These are phyloP conservation scores for Microtus ochrogaster DNA, from an alignment of 2,113 vertebrate species.

Conservation along the genomic window DNA sequence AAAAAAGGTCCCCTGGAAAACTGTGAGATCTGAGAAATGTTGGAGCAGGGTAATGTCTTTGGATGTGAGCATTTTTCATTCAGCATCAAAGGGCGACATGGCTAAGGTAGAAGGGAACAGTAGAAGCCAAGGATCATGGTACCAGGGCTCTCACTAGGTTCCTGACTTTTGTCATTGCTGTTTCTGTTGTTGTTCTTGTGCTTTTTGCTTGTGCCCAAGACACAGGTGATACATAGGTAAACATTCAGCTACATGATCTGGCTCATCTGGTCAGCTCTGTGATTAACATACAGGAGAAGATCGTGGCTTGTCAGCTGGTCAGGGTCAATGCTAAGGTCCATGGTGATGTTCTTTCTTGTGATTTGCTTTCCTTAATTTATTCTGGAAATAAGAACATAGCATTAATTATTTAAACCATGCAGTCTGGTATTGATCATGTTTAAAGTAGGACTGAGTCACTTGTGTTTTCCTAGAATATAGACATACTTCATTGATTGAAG, in stretches of 20 bases:
- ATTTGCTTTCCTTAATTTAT: constrained; percentile 24
- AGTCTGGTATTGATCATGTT: neutral
- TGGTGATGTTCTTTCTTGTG: neutral
- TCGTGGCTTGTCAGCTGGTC: neutral
- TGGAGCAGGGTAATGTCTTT: neutral
- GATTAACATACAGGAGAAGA: constrained; percentile 6
- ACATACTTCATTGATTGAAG: neutral
- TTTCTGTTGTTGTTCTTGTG: neutral
- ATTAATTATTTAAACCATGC: neutral
- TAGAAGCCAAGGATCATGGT: neutral
- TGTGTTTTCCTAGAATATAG: neutral
- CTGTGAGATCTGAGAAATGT: neutral
- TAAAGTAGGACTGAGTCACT: neutral
- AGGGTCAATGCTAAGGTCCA: neutral
- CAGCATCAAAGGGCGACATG: neutral
- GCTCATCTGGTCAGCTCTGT: constrained; percentile 9
- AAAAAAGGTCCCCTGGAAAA: neutral
- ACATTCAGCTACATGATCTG: neutral
- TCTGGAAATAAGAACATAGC: constrained; percentile 41
- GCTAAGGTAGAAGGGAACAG: neutral
- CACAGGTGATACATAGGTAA: neutral
- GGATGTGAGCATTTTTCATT: neutral
- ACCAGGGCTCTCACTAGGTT: neutral
- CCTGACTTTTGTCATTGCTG: neutral
- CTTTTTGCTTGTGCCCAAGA: constrained; percentile 34